Evolutionary conservation across 2,113 vertebrate species (phyloP).

Genomic region (Oncorhynchus clarkii): DNA sequence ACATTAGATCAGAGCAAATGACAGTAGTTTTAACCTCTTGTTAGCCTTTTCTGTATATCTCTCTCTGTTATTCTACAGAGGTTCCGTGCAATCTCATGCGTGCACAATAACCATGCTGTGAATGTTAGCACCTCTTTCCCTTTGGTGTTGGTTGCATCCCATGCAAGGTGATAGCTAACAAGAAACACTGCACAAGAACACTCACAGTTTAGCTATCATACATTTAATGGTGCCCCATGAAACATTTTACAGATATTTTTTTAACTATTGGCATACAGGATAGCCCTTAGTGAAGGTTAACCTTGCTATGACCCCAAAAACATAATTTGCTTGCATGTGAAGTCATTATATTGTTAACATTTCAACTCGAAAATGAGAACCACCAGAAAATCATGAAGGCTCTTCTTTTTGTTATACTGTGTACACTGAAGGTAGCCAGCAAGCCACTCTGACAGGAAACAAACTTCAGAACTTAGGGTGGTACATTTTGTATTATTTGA

Average conservation of each 20-base stretch:
- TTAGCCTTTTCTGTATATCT: neutral
- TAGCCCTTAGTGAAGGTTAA: neutral
- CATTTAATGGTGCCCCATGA: neutral
- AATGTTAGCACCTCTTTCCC: conserved; percentile 55
- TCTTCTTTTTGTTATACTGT: too few relatives aligned
- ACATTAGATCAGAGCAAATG: neutral
- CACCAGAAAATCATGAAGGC: neutral
- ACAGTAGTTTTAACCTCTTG: neutral
- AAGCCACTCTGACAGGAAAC: too few relatives aligned
- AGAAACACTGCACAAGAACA: conserved; percentile 12
- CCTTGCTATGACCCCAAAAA: neutral
- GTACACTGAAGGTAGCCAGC: too few relatives aligned
- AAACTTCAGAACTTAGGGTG: too few relatives aligned
- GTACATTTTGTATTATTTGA: too few relatives aligned
- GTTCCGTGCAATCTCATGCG: conserved; percentile 23
- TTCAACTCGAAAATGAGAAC: neutral
- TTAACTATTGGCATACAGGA: neutral
- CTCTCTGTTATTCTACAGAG: neutral
- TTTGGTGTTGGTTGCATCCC: conserved; percentile 34
- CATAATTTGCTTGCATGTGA: neutral
- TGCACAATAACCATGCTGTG: conserved; percentile 42
- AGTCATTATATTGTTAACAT: neutral
- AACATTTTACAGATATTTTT: too few relatives aligned
- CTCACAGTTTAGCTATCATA: neutral
- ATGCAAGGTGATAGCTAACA: conserved; percentile 43